These are phyloP conservation scores for Diadophis punctatus DNA, from an alignment of 2,113 vertebrate species.

Conservation along the genomic window DNA sequence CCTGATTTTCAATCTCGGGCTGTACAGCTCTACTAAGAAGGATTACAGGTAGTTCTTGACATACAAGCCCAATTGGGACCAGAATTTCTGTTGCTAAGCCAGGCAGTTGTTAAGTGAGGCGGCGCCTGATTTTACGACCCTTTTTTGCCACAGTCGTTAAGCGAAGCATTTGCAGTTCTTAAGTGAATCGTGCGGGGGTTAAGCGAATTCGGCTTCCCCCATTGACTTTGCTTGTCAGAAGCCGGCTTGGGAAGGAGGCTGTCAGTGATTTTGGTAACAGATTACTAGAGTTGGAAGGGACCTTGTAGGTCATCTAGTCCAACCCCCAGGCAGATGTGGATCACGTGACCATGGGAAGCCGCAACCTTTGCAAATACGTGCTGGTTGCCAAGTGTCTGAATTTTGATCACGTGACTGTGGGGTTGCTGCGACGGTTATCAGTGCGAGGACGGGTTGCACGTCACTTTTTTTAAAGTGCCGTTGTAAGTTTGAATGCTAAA, in stretches of 20 bases:
- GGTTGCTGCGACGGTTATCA: background rate
- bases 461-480: background rate
- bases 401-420: background rate
- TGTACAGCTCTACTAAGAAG: too few relatives aligned
- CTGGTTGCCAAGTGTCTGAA: background rate
- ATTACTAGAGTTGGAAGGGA: too few relatives aligned
- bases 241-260: background rate
- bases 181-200: background rate
- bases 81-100: too few relatives aligned
- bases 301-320: too few relatives aligned
- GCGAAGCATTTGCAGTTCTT: background rate
- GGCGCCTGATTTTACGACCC: fast-evolving
- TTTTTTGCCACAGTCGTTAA: too few relatives aligned
- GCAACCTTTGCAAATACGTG: background rate
- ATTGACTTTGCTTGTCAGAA: background rate
- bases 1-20: too few relatives aligned
- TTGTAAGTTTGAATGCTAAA: background rate
- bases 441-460: too few relatives aligned
- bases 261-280: too few relatives aligned
- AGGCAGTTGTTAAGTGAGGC: background rate
- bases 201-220: background rate
- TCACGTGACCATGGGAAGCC: background rate
- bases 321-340: background rate
- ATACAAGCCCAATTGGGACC: too few relatives aligned
- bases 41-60: too few relatives aligned